Percentiles rank a stretch among this genome's conserved stretches.
These are phyloP conservation scores for Caenorhabditis sp. DNA, from an alignment of 2,888 invertebrate species.

Conservation along the genomic window DNA sequence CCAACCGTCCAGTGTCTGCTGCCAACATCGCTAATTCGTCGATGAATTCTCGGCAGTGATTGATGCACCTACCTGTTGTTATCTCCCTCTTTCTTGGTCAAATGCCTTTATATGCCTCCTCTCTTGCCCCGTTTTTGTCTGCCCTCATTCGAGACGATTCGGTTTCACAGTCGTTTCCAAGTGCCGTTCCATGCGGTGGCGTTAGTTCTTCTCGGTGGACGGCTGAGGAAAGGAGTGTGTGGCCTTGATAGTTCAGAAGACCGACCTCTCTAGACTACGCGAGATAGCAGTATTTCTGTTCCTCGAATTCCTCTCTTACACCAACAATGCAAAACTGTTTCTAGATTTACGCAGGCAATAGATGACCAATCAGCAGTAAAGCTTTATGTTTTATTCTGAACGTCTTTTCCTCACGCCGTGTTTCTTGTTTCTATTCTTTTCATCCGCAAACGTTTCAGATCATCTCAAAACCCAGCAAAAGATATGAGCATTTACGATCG, in stretches of 20 bases:
- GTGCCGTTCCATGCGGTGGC: constrained; percentile 6
- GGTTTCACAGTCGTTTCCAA: background rate
- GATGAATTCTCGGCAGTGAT: constrained; percentile 33
- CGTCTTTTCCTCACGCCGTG: background rate
- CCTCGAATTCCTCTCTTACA: constrained; percentile 7
- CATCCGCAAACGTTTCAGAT: background rate
- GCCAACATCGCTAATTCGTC: constrained; percentile 27
- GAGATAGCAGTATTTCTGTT: constrained; percentile 38
- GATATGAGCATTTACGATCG: constrained; percentile 53
- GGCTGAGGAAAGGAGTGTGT: constrained; percentile 23
- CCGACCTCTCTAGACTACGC: constrained; percentile 46
- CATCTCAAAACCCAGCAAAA: too few relatives aligned
- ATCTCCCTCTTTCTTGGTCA: constrained; percentile 48
- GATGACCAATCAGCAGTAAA: background rate
- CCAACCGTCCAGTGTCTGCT: constrained; percentile 14
- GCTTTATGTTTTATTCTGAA: background rate
- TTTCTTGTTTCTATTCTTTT: background rate
- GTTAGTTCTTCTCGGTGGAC: constrained; percentile 16
- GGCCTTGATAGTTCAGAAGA: constrained; percentile 56
- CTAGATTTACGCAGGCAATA: background rate
- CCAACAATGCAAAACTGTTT: constrained; percentile 9
- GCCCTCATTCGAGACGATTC: background rate
- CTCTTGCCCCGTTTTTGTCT: constrained; percentile 1
- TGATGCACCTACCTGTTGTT: constrained; percentile 51
- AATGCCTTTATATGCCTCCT: constrained; percentile 11